These are phyloP conservation scores for Brachyistius frenatus DNA, from an alignment of 2,113 vertebrate genomes.

Conservation along the genomic window DNA sequence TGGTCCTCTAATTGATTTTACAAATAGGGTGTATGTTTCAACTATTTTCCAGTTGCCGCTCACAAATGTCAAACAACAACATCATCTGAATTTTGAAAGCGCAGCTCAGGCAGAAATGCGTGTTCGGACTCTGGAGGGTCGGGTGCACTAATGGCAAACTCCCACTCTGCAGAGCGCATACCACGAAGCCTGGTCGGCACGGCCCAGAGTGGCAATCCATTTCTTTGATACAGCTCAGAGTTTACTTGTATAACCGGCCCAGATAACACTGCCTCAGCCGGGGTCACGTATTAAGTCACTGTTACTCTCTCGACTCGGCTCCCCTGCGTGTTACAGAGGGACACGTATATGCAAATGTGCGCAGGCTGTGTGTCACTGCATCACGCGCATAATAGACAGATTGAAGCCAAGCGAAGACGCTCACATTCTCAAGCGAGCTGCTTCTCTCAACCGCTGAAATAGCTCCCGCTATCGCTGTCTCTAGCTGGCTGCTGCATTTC, in stretches of 20 bases:
- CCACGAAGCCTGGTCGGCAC: constrained; percentile 30
- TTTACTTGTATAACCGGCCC: constrained; percentile 59
- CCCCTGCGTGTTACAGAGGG: constrained; percentile 1
- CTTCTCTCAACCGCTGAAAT: constrained; percentile 24
- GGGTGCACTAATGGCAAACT: constrained; percentile 21
- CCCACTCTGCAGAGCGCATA: constrained; percentile 26
- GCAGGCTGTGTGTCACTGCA: background rate
- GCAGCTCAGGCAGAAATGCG: constrained; percentile 9
- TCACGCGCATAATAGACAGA: background rate
- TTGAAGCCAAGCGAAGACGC: constrained; percentile 2
- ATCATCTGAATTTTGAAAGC: constrained; percentile 17
- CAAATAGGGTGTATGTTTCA: background rate
- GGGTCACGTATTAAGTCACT: constrained; percentile 38
- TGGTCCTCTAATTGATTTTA: background rate
- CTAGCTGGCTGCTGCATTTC: constrained; percentile 34
- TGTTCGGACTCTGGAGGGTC: constrained; percentile 25
- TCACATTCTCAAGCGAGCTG: background rate
- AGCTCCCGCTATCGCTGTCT: constrained; percentile 19
- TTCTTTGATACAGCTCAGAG: constrained; percentile 46
- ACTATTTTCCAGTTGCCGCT: constrained; percentile 8
- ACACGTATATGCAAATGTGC: background rate
- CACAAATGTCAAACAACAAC: constrained; percentile 17
- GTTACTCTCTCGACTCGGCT: background rate
- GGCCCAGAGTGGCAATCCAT: constrained; percentile 43
- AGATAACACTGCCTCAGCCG: constrained; percentile 33